phyloP scores from a whole-genome alignment of 2,888 invertebrate species.

The Pseudococcus longispinus region DNA sequence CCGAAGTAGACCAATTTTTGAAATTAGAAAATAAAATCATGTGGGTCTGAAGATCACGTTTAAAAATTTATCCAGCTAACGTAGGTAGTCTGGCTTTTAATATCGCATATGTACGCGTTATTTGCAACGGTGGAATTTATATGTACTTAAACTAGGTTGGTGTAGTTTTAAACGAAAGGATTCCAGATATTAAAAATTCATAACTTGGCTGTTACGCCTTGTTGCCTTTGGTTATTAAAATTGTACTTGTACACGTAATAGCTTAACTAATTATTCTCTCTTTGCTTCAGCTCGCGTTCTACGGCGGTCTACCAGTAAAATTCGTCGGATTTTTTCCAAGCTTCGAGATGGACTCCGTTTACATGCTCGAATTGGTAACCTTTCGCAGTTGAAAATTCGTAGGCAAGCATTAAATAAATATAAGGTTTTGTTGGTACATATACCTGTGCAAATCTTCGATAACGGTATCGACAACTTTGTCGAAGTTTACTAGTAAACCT shows the following conservation, averaged over 20 bases:
- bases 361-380: neutral
- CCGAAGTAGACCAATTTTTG: neutral
- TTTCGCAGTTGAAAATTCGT: slow-evolving; percentile 6
- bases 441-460: neutral
- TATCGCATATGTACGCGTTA: neutral
- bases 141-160: neutral
- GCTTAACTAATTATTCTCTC: slow-evolving; percentile 24
- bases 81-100: neutral
- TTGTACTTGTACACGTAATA: neutral
- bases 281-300: neutral
- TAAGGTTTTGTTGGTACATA: too few relatives aligned
- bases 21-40: neutral
- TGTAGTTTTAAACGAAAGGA: slow-evolving; percentile 29
- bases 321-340: neutral
- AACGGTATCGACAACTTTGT: neutral
- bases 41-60: neutral
- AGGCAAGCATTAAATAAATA: neutral
- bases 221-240: neutral
- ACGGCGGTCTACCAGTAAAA: neutral
- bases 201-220: slow-evolving; percentile 13
- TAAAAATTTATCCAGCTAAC: neutral
- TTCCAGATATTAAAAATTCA: slow-evolving; percentile 2
- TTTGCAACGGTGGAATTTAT: neutral
- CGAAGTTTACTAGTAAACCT: neutral
- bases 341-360: neutral